Evolutionary conservation across 2,113 vertebrate species (phyloP).

Genomic region (Grammatotria lemairii): DNA sequence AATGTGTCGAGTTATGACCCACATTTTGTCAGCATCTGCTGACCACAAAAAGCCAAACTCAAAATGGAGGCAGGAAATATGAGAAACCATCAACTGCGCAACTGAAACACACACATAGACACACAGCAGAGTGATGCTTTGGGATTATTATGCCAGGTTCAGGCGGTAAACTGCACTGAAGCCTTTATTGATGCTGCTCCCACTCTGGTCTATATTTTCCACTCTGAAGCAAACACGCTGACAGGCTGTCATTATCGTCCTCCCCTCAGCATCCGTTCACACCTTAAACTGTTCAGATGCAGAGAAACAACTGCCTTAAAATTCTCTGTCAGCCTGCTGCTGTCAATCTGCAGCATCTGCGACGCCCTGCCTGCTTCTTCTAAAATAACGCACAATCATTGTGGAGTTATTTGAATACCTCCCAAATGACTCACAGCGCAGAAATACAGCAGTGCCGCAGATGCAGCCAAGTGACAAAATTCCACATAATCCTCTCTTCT

Average conservation of each 20-base stretch:
- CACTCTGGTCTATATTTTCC: not conserved
- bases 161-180: not conserved
- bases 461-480: not conserved
- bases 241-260: not conserved
- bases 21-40: slow-evolving; percentile 38
- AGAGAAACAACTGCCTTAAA: not conserved
- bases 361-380: fast-evolving
- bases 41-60: slow-evolving; percentile 1
- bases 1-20: not conserved
- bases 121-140: not conserved
- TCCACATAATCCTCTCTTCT: not conserved
- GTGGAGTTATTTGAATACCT: not conserved
- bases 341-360: not conserved
- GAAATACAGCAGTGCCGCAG: not conserved
- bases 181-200: not conserved
- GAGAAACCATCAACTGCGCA: not conserved
- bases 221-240: not conserved
- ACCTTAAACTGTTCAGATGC: not conserved
- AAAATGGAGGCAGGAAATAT: slow-evolving; percentile 48
- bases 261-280: not conserved
- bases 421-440: not conserved
- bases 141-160: not conserved
- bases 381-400: not conserved
- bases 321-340: not conserved
- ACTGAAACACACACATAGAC: not conserved